Conservation (phyloP, 2,797 vertebrate genomes). For the Fundulus diaphanus region DNA sequence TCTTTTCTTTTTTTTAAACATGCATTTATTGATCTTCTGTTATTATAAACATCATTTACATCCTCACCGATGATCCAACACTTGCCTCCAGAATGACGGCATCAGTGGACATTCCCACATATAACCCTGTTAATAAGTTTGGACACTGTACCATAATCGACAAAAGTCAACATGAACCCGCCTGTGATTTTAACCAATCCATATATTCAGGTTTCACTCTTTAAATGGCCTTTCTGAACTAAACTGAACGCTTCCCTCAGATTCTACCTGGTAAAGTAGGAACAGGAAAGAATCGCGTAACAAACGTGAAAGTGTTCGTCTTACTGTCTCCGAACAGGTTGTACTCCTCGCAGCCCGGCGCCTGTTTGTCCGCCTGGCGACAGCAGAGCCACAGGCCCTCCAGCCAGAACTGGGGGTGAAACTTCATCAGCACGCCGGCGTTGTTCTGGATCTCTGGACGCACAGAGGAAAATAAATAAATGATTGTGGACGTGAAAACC, state of each 20-base stretch:
- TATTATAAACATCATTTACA: too few species aligned
- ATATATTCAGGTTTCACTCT: too few species aligned
- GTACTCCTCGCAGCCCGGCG: conserved; percentile 92
- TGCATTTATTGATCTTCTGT: too few species aligned
- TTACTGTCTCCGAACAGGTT: conserved; percentile 89
- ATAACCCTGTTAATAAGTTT: neutral
- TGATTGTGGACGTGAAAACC: neutral
- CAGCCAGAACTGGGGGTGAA: conserved; percentile 94
- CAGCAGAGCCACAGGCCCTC: conserved; percentile 94
- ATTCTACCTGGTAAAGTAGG: neutral
- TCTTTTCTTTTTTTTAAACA: too few species aligned
- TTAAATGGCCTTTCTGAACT: too few species aligned
- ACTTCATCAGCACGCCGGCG: conserved; percentile 85
- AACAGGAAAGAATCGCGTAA: too few species aligned
- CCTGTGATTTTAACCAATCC: too few species aligned
- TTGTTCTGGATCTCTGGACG: conserved; percentile 90
- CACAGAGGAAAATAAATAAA: neutral
- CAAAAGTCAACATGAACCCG: neutral
- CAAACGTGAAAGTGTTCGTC: conserved; percentile 30
- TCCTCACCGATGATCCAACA: too few species aligned
- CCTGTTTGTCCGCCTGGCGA: conserved; percentile 91
- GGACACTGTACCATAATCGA: neutral
- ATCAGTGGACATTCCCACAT: too few species aligned
- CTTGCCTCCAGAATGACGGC: too few species aligned
- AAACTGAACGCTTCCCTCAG: too few species aligned